Evolutionary conservation across 2,113 vertebrate genomes (phyloP).

Genomic region (Porphyrio hochstetteri): DNA sequence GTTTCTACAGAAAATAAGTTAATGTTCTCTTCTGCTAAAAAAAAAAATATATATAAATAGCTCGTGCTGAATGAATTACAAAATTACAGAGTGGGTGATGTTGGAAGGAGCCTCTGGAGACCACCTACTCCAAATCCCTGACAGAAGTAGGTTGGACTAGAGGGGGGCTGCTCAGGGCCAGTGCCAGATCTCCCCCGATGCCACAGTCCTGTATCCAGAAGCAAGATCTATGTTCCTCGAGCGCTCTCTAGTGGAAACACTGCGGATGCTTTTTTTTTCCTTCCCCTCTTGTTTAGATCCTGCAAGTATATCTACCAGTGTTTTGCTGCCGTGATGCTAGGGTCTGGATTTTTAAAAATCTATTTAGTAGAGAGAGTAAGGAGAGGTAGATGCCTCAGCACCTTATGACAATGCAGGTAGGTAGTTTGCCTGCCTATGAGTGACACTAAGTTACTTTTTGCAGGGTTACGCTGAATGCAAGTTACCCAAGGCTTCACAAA

Average conservation of each 20-base stretch:
- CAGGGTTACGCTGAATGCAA: background rate
- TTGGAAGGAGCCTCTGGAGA: background rate
- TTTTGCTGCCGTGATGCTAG: background rate
- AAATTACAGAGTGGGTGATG: background rate
- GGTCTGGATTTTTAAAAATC: background rate
- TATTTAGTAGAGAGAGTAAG: background rate
- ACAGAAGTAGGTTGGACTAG: background rate
- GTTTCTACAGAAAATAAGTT: background rate
- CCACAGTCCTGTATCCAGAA: accelerated
- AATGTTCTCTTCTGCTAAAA: background rate
- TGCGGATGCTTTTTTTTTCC: background rate
- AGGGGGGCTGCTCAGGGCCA: background rate
- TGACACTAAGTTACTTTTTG: background rate
- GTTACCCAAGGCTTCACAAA: background rate
- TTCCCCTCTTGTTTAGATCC: background rate
- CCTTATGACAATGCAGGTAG: background rate
- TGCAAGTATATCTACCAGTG: background rate
- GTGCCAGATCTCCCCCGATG: background rate
- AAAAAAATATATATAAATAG: too few relatives aligned
- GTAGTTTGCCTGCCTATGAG: background rate
- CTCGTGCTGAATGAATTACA: background rate
- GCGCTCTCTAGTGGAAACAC: slow-evolving; percentile 27
- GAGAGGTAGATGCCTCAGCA: background rate
- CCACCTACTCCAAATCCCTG: accelerated
- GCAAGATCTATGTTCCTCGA: background rate